Evolutionary conservation across 2,888 invertebrate genomes (phyloP).

Genomic region (Didymodactylos carnosus): DNA sequence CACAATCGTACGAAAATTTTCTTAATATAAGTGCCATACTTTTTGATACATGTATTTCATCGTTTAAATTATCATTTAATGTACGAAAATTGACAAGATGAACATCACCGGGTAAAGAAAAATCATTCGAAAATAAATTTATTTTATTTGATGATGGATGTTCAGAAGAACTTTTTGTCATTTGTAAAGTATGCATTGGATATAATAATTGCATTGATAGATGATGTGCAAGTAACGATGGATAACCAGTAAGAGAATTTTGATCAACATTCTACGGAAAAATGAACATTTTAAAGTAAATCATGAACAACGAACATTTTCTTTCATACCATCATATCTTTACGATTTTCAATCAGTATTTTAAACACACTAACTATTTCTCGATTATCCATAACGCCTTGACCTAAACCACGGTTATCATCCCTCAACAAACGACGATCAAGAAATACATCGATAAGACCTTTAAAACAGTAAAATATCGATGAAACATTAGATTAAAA

Average conservation of each 20-base stretch:
- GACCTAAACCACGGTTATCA: conserved; percentile 74
- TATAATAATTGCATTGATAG: background rate
- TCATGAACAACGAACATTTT: no score
- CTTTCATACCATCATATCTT: no score
- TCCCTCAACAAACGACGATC: conserved; percentile 75
- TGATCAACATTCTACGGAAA: background rate
- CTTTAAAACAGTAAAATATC: conserved; percentile 19
- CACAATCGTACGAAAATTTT: background rate
- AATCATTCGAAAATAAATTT: background rate
- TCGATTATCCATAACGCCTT: conserved; percentile 68
- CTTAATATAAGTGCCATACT: background rate
- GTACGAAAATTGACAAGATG: background rate
- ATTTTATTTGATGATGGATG: background rate
- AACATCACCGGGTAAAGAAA: background rate
- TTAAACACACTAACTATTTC: background rate
- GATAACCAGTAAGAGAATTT: background rate
- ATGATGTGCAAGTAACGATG: background rate
- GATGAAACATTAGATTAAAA: background rate
- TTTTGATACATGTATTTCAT: background rate
- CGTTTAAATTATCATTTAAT: background rate
- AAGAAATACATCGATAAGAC: conserved; percentile 66
- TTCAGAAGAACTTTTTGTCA: no score
- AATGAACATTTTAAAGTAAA: background rate
- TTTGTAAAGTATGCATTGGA: background rate
- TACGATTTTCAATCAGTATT: background rate